phyloP scores from a whole-genome alignment of 2,888 invertebrate genomes.

The Tetranychus piercei region DNA sequence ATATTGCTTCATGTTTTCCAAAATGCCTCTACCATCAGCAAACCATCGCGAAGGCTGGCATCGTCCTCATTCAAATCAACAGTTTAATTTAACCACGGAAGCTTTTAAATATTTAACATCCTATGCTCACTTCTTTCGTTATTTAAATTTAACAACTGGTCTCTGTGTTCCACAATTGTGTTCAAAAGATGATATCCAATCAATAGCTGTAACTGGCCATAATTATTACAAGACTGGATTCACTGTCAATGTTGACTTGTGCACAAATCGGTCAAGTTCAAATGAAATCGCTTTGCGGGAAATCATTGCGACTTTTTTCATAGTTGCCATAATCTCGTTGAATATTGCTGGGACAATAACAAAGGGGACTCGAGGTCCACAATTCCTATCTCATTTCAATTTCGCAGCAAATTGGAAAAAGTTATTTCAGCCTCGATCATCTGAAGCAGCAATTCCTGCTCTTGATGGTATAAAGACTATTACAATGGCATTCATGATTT shows the following conservation, averaged over 20 bases:
- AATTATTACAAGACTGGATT: neutral
- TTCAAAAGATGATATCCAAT: neutral
- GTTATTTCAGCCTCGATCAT: neutral
- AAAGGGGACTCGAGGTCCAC: neutral
- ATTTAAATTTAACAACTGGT: neutral
- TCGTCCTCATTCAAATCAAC: neutral
- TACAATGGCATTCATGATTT: neutral
- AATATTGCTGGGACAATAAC: slow-evolving; percentile 1
- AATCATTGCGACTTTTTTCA: neutral
- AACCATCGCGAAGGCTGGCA: neutral
- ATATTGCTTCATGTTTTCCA: slow-evolving; percentile 4
- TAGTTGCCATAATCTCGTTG: neutral
- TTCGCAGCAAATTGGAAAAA: neutral
- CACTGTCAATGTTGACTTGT: neutral
- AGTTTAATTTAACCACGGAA: neutral
- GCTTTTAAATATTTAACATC: neutral
- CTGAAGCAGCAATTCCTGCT: neutral
- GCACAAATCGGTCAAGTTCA: neutral
- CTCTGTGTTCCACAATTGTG: neutral
- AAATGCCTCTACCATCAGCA: neutral
- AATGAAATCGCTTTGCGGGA: neutral
- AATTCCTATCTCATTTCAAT: neutral
- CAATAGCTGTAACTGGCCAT: neutral
- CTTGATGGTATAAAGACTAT: neutral
- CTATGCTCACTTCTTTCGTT: neutral